Evolutionary conservation across 2,113 vertebrate species (phyloP).

Genomic region (Nerophis ophidion): DNA sequence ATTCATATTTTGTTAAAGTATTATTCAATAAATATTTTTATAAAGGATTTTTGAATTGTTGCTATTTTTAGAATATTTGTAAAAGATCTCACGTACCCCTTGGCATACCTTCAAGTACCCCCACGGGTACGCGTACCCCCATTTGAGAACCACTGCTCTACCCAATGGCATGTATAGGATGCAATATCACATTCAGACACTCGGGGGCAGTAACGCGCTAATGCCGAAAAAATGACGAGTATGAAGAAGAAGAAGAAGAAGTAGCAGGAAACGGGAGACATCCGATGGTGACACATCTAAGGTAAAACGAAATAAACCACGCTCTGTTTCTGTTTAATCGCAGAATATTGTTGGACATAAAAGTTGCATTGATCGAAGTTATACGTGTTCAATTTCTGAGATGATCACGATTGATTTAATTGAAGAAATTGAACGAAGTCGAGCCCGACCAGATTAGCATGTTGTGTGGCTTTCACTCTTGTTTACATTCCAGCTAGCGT

Average conservation of each 20-base stretch:
- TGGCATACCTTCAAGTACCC: no score
- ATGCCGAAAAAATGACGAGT: neutral
- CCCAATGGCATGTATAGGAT: neutral
- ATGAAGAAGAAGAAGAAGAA: constrained; percentile 9
- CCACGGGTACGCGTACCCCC: no score
- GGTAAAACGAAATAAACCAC: constrained; percentile 5
- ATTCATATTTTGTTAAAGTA: no score
- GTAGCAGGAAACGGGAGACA: constrained; percentile 9
- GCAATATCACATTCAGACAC: neutral
- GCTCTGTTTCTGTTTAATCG: rapidly evolving
- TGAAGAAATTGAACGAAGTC: neutral
- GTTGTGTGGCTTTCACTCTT: neutral
- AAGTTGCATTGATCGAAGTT: neutral
- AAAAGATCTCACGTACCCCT: no score
- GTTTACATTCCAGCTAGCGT: neutral
- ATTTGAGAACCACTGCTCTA: no score
- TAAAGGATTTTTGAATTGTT: no score
- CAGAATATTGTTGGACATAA: neutral
- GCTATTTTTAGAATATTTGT: no score
- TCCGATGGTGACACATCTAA: constrained; percentile 10
- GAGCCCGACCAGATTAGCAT: neutral
- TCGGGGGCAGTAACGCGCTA: constrained; percentile 2
- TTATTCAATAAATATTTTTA: no score
- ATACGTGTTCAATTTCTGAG: neutral
- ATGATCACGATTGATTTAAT: rapidly evolving